Evolutionary conservation across 1,140 invertebrate genomes (phyloP).

Genomic region (Rhopalosiphum padi): DNA sequence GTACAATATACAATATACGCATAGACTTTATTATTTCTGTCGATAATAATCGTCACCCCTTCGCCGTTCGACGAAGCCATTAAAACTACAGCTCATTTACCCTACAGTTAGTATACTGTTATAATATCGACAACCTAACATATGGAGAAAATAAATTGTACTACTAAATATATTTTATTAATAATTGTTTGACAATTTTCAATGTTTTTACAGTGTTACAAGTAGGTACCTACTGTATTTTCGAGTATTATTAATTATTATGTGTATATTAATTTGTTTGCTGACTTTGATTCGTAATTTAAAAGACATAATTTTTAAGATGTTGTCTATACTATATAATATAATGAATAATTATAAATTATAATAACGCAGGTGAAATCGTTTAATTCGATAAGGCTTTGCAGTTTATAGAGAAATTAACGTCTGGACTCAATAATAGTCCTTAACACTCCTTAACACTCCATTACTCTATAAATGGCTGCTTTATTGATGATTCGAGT

Average conservation of each 20-base stretch:
- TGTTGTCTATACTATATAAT: neutral
- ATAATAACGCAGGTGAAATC: neutral
- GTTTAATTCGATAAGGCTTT: neutral
- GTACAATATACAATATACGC: neutral
- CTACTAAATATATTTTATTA: neutral
- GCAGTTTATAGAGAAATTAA: neutral
- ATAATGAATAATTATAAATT: neutral
- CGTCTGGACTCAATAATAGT: neutral
- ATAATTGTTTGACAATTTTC: neutral
- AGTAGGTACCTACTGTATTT: neutral
- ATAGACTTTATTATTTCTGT: conserved; percentile 5
- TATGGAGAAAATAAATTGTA: neutral
- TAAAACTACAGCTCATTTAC: neutral
- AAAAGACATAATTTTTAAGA: neutral
- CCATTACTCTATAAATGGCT: neutral
- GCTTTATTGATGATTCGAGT: neutral
- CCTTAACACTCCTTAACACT: neutral
- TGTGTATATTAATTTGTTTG: neutral
- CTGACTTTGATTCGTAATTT: neutral
- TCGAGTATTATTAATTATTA: neutral
- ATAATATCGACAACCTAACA: neutral
- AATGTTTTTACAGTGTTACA: neutral
- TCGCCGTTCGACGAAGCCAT: neutral
- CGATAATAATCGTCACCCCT: neutral
- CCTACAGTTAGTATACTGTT: neutral